Evolutionary conservation across 2,888 invertebrate genomes (phyloP).

Genomic region (Luperina testacea): DNA sequence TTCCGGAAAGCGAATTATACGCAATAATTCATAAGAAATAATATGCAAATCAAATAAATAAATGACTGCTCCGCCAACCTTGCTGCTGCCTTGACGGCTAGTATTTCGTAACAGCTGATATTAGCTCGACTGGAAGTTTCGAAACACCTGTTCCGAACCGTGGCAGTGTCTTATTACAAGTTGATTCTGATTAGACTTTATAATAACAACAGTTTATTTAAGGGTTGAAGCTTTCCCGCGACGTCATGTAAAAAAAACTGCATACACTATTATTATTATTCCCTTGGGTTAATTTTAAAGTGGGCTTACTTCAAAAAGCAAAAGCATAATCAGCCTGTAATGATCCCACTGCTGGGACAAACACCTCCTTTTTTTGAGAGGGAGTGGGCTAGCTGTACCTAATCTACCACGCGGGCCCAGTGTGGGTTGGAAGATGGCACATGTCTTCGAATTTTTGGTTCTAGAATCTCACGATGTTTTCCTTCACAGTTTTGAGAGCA

Average conservation of each 20-base stretch:
- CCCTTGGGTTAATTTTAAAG: not conserved
- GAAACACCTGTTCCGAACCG: slow-evolving; percentile 26
- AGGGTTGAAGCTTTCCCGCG: not conserved
- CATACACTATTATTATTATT: not conserved
- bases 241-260: not conserved
- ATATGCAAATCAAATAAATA: slow-evolving; percentile 43
- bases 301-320: no score
- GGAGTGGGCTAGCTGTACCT: no score
- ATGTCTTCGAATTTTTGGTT: no score
- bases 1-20: slow-evolving; percentile 35
- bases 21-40: slow-evolving; percentile 37
- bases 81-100: slow-evolving; percentile 42
- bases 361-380: no score
- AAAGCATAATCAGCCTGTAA: no score
- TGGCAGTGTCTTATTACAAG: not conserved
- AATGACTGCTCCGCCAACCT: slow-evolving; percentile 34
- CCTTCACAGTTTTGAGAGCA: no score
- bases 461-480: no score
- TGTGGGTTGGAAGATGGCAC: no score
- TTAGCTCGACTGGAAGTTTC: slow-evolving; percentile 39
- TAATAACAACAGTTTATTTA: not conserved
- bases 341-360: no score
- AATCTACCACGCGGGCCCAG: no score
- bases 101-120: slow-evolving; percentile 49
- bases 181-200: not conserved